These are phyloP conservation scores for Crotalus horridus DNA, from an alignment of 2,113 vertebrate genomes.

Conservation along the genomic window DNA sequence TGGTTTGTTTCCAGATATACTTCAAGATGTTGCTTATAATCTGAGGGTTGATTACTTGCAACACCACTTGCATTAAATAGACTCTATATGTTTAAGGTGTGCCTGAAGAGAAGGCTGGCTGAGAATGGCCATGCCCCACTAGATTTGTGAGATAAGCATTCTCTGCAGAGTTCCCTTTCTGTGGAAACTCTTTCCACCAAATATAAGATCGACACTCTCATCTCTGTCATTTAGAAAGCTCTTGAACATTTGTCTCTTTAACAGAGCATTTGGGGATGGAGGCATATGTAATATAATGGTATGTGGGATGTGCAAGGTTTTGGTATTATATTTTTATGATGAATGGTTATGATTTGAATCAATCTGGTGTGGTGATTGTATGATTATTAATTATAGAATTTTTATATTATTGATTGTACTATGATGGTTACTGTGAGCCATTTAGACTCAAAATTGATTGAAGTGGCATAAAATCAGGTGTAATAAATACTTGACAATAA, in stretches of 20 bases:
- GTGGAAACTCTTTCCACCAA: background rate
- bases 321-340: background rate
- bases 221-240: background rate
- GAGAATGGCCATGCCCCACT: background rate
- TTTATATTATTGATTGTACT: background rate
- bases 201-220: background rate
- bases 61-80: background rate
- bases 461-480: background rate
- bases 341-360: background rate
- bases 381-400: background rate
- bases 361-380: background rate
- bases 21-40: background rate
- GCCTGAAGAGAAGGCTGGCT: background rate
- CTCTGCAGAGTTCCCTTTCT: background rate
- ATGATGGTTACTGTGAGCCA: background rate
- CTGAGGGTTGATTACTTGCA: background rate
- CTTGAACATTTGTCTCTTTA: background rate
- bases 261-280: background rate
- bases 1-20: background rate
- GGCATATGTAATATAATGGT: background rate
- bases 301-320: background rate
- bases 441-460: background rate
- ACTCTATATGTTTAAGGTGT: background rate
- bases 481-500: background rate
- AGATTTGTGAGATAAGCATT: background rate